Evolutionary conservation across 2,888 invertebrate species (phyloP).

Genomic region (Polia nebulosa): DNA sequence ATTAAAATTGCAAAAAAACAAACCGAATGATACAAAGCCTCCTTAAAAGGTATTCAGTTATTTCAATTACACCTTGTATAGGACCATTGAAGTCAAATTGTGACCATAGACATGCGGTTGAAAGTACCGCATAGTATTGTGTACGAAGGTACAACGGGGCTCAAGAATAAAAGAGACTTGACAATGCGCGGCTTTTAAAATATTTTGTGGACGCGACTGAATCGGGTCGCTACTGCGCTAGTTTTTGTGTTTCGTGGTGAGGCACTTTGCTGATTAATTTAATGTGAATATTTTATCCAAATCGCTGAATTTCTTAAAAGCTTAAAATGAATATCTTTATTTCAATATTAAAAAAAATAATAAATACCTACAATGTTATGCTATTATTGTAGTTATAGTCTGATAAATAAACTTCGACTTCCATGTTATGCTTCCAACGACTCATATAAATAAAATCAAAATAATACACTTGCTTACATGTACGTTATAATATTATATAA

Average conservation of each 20-base stretch:
- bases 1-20: too few species aligned
- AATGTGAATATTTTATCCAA: neutral
- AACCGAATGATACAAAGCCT: too few species aligned
- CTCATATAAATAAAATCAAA: too few species aligned
- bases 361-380: too few species aligned
- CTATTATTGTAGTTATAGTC: too few species aligned
- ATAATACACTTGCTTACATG: too few species aligned
- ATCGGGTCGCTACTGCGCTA: constrained; percentile 8
- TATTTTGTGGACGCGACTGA: constrained; percentile 13
- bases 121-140: constrained; percentile 21
- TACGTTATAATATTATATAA: neutral
- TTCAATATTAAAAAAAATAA: neutral
- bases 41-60: neutral
- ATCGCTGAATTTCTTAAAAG: neutral
- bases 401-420: too few species aligned
- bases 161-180: constrained; percentile 28
- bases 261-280: constrained; percentile 1
- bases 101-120: neutral
- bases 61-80: neutral
- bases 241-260: neutral
- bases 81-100: neutral
- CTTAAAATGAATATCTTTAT: neutral
- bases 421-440: too few species aligned
- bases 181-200: constrained; percentile 35
- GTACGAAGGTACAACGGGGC: constrained; percentile 14